A percentile compares a stretch with the other conserved stretches of the same genome.
These are phyloP conservation scores for Alviniconcha strummeri DNA, from an alignment of 2,888 invertebrate genomes.

Conservation along the genomic window DNA sequence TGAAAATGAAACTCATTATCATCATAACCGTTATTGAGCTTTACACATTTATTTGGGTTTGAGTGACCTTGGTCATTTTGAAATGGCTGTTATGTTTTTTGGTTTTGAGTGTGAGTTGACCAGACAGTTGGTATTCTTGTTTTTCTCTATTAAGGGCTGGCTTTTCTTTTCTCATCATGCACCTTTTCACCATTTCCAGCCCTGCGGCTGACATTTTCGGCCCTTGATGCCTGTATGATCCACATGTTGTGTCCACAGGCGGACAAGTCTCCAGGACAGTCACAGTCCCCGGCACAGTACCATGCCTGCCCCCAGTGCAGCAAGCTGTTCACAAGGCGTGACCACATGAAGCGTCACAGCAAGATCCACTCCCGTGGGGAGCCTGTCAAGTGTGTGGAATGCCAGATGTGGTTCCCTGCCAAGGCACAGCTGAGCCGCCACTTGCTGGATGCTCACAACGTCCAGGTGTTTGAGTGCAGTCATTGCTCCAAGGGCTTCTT, in stretches of 20 bases:
- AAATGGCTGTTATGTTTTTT: too few species aligned
- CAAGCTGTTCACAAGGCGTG: constrained; percentile 18
- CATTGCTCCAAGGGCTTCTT: constrained; percentile 13
- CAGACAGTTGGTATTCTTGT: too few species aligned
- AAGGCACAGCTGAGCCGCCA: constrained; percentile 15
- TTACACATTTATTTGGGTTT: too few species aligned
- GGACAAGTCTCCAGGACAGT: background rate
- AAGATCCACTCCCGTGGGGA: constrained; percentile 7
- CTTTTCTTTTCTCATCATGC: too few species aligned
- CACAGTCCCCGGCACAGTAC: background rate
- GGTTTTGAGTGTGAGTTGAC: too few species aligned
- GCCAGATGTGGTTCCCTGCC: constrained; percentile 19
- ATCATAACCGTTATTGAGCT: too few species aligned
- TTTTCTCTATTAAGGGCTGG: too few species aligned
- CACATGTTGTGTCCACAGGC: background rate
- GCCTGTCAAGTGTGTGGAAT: constrained; percentile 18
- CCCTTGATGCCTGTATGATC: too few species aligned
- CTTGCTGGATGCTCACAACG: constrained; percentile 7
- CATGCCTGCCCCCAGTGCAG: constrained; percentile 19
- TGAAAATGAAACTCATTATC: too few species aligned
- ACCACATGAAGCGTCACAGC: constrained; percentile 29
- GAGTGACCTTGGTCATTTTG: too few species aligned
- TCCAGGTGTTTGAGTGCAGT: constrained; percentile 20
- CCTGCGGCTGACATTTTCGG: too few species aligned
- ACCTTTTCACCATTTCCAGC: too few species aligned